Base-by-base conservation (phyloP, 1,140 invertebrate species). In the Heliothis virescens region DNA sequence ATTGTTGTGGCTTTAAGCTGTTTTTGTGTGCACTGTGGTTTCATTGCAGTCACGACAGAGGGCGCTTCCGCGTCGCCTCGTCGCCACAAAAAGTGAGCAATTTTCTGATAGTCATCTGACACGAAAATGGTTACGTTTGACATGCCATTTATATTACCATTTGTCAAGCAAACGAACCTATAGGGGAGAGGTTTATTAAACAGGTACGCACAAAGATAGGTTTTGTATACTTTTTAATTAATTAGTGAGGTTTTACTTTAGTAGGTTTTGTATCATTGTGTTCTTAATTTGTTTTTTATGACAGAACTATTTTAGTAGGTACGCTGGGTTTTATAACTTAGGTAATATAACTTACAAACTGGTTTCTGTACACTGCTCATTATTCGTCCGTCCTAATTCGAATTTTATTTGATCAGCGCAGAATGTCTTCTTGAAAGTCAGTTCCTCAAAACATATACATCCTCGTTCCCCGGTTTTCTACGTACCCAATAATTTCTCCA, bases 71-170 rank as follows among this genome's bases (percentile, higher is more conserved):
- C 88, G 86, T 83, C 85, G 82, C 71, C 77, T 81, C 84, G 87
- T 85, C 89, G 89, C 87, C 88, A 86, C 89, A 90, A 90, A 91
- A 86, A 91, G 84, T 91, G 88, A 93, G 87, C 91, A 93, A 94
- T 94, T 94, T 93, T 90, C 90, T 92, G 92, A 94, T 94, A 91
- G 79, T 80, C 83, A 94, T 94, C 91, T 87, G 88, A 90, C 89
- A 92, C 84, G 87, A 85, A 82, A 88, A 87, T 90, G 87, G 91
- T 92, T 91, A 92, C 87, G 86, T 87, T 89, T 91, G 89, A 92
- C 90, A 87, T 88, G 89, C 85, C 85, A 89, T 90, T 92, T 92
- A 92, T 91, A 90, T 89, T 91, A 90, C 90, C 91, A 92, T 93
- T 92, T 93, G 87, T 93, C 88, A 91, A 85, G 79, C 69, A 77